Evolutionary conservation across 2,888 invertebrate species (phyloP).

Genomic region (Mesodorylaimus sp.): DNA sequence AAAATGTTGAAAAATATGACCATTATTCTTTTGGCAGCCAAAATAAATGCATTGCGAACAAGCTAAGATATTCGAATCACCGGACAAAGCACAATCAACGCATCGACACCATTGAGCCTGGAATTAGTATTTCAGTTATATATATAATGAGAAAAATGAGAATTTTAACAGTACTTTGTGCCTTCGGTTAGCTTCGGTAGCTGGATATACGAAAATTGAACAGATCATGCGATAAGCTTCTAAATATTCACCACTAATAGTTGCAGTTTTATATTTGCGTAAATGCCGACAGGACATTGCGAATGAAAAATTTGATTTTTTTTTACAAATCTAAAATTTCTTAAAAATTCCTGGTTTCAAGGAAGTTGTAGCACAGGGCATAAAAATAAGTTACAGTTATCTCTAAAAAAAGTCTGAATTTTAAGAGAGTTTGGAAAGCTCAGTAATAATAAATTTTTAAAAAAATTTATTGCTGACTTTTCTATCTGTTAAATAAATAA

Average conservation of each 20-base stretch:
- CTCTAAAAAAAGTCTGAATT: too few species aligned
- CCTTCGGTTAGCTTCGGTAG: neutral
- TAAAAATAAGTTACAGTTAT: too few species aligned
- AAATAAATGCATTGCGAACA: constrained; percentile 68
- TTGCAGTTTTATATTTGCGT: neutral
- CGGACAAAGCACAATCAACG: constrained; percentile 7
- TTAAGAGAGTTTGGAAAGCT: too few species aligned
- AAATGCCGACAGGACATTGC: neutral
- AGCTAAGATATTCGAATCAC: constrained; percentile 44
- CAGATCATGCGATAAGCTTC: neutral
- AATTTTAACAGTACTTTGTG: neutral
- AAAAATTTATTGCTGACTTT: too few species aligned
- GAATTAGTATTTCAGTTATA: neutral
- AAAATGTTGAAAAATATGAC: constrained; percentile 69
- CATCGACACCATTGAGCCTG: neutral
- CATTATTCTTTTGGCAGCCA: constrained; percentile 56
- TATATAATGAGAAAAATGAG: neutral
- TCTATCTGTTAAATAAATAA: too few species aligned
- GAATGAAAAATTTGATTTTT: too few species aligned
- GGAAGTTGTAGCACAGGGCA: too few species aligned
- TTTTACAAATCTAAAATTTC: too few species aligned
- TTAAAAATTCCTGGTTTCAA: too few species aligned
- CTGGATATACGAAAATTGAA: neutral
- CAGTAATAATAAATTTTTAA: too few species aligned
- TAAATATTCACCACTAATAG: neutral